Base-by-base conservation (phyloP, 2,888 invertebrate genomes). In the Nesidiocoris tenuis region DNA sequence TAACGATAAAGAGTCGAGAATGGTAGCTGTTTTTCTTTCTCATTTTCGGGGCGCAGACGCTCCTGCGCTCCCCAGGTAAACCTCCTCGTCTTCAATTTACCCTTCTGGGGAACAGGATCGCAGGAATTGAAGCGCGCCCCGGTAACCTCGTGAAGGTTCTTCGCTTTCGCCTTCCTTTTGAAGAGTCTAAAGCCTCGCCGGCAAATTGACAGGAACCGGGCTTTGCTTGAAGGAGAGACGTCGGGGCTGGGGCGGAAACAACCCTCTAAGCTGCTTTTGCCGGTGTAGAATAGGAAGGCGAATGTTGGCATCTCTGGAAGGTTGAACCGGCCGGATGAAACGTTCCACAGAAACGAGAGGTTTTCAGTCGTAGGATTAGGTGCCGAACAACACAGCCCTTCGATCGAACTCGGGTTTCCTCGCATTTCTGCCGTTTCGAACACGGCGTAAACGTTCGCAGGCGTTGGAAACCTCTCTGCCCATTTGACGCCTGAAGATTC, bases 381-480 rank as follows among this genome's bases (percentile, higher is more conserved):
- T 39, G 1, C 39, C 23, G 61, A 72, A 72, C 72, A 72, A 72
- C 72, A 61, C 72, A 56, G 61, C 72, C 72, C 21, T 7, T 22
- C 67, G 55, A 67, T 67, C 67, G 19, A 16, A n/a, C 55, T 22
- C 19, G 18, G n/a, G 59, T 24, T 19, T 59, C 18, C 22, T 24
- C 54, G 39, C 39, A 16, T 55, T 25, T 56, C 57, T 57, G 19
- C 63, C 65, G 61, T 72, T 61, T 72, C 23, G 72, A 57, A 23
- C 56, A 56, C 16, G 70, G 72, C 61, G 72, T 72, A 72, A 72
- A 72, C 72, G 72, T 72, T 72, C 72, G 19, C 72, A 61, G 61
- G 72, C 39, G 72, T 23, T 12, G 39, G 12, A 39, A 39, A 39
- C 5, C 39, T 39, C 39, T 39, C 39, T 12, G 12, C 3, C 12